Conservation (phyloP, 1,140 invertebrate species). For the Drosophila ogumai region DNA sequence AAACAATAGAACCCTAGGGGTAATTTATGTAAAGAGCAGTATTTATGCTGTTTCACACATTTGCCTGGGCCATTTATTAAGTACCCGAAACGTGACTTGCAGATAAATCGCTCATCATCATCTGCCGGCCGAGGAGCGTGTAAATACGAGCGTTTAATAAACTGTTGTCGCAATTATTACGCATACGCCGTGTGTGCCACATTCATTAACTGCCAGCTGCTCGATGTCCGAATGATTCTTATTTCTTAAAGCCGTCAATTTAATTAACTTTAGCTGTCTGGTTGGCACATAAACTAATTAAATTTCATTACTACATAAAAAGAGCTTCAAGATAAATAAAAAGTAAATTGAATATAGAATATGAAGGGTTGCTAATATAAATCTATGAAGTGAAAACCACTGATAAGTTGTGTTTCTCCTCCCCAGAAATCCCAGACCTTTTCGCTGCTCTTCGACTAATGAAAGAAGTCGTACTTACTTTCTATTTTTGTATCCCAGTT, state of each 20-base stretch:
- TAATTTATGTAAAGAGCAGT: conserved; percentile 59
- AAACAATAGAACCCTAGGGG: conserved; percentile 42
- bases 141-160: conserved; percentile 67
- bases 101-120: conserved; percentile 52
- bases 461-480: conserved; percentile 18
- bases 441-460: conserved; percentile 1
- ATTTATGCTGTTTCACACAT: conserved; percentile 61
- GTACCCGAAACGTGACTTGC: conserved; percentile 61
- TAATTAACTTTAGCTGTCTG: not conserved
- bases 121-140: conserved; percentile 33
- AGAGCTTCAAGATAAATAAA: not conserved
- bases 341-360: too few species aligned
- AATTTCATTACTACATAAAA: not conserved
- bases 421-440: too few species aligned
- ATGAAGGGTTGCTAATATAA: too few species aligned
- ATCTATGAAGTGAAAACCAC: not conserved
- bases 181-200: conserved; percentile 45
- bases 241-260: conserved; percentile 19
- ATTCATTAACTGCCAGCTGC: conserved; percentile 56
- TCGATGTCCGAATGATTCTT: conserved; percentile 26
- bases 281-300: not conserved
- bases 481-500: conserved; percentile 1
- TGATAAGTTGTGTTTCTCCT: not conserved
- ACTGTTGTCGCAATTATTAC: conserved; percentile 55
- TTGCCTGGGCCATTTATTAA: conserved; percentile 61